Evolutionary conservation across 2,113 vertebrate genomes (phyloP).

Genomic region (Onychostruthus taczanowskii): DNA sequence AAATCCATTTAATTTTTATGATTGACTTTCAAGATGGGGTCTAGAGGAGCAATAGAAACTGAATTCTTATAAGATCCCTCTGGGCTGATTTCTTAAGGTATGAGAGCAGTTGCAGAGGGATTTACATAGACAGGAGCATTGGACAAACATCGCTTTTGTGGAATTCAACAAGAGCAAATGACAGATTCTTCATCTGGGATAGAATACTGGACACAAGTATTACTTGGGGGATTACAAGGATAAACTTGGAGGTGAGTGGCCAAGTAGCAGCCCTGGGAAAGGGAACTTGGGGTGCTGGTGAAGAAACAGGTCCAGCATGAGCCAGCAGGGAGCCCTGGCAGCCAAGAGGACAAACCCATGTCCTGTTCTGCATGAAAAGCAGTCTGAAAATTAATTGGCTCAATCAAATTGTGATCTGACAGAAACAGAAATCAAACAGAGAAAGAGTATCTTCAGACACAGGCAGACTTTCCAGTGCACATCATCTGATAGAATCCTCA

Average conservation of each 20-base stretch:
- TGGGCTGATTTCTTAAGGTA: accelerated
- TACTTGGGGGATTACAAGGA: no score
- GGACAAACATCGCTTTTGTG: accelerated
- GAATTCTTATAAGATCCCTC: not conserved
- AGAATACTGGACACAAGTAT: not conserved
- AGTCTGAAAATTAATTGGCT: not conserved
- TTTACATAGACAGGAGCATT: no score
- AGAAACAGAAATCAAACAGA: not conserved
- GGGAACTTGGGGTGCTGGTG: not conserved
- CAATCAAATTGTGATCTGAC: not conserved
- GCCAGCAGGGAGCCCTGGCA: not conserved
- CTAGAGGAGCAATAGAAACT: not conserved
- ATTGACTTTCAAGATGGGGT: not conserved
- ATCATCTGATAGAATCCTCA: not conserved
- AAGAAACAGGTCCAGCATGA: not conserved
- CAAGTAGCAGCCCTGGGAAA: not conserved
- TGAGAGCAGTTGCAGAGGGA: not conserved
- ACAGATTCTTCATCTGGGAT: not conserved
- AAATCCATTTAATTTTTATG: not conserved
- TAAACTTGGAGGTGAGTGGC: not conserved
- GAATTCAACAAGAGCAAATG: not conserved
- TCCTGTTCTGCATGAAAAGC: no score
- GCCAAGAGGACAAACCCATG: accelerated
- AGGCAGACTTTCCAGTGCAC: not conserved
- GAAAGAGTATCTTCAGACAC: not conserved